Percentiles rank a stretch among this genome's conserved stretches.
phyloP scores from a whole-genome alignment of 1,140 invertebrate genomes.

The Heliconius hermathena region DNA sequence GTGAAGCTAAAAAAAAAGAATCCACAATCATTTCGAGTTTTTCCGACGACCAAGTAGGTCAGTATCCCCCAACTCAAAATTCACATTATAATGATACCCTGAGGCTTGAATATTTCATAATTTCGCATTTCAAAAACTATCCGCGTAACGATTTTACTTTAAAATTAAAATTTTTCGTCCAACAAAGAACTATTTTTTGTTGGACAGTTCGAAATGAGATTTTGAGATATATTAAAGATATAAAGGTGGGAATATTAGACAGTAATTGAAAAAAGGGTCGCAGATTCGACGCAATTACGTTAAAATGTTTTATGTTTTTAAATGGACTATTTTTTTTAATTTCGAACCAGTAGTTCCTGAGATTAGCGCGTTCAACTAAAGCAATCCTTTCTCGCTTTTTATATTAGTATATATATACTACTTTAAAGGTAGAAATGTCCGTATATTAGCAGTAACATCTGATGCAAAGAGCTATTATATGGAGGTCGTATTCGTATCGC shows the following conservation, averaged over 20 bases:
- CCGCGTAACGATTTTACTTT: slow-evolving; percentile 15
- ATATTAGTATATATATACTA: too few species aligned
- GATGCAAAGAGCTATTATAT: background rate
- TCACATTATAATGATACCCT: slow-evolving; percentile 6
- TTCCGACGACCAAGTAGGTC: background rate
- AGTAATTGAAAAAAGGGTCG: too few species aligned
- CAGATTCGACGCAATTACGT: too few species aligned
- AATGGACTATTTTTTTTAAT: too few species aligned
- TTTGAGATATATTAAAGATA: background rate
- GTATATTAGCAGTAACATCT: background rate
- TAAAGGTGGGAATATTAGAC: too few species aligned
- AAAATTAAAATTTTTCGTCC: slow-evolving; percentile 10
- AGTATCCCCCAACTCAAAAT: background rate
- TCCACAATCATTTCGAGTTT: background rate
- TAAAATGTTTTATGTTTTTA: too few species aligned
- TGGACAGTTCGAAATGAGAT: background rate
- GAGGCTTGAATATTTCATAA: slow-evolving; percentile 14
- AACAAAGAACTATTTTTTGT: background rate
- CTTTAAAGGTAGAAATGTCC: too few species aligned
- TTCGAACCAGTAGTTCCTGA: too few species aligned
- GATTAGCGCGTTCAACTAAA: too few species aligned
- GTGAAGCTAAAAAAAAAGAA: background rate
- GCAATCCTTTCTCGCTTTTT: too few species aligned
- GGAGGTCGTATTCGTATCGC: background rate
- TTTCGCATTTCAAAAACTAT: slow-evolving; percentile 13